A percentile compares a stretch with the other conserved stretches of the same genome.
Conservation (phyloP, 2,797 vertebrate species). For the Lycodopsis pacificus region DNA sequence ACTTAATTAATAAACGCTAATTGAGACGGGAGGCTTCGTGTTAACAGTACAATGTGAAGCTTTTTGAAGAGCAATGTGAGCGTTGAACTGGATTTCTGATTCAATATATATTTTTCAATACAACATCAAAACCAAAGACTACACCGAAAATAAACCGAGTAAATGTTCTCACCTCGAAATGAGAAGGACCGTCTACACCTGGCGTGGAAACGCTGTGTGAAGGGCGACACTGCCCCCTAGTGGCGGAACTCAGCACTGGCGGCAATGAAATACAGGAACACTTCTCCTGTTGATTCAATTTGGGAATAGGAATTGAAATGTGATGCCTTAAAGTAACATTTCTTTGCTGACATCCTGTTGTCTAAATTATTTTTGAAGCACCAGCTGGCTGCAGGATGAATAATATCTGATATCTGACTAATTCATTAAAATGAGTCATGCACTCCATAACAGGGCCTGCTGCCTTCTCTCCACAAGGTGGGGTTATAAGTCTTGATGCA, state of each 20-base stretch:
- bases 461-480: slow-evolving; percentile 45
- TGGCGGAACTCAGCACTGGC: slow-evolving; percentile 16
- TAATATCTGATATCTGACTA: neutral
- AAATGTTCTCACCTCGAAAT: neutral
- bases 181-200: neutral
- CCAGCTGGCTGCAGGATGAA: neutral
- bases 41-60: neutral
- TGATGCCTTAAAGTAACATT: neutral
- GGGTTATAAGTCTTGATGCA: slow-evolving; percentile 8
- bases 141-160: neutral
- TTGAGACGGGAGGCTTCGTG: neutral
- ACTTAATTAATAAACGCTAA: neutral
- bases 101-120: neutral
- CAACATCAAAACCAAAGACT: neutral
- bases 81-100: neutral
- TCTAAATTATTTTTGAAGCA: neutral
- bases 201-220: slow-evolving; percentile 5
- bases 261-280: too few species aligned
- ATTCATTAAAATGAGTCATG: neutral
- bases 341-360: neutral
- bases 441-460: neutral
- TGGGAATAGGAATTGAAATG: neutral
- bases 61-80: neutral
- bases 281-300: neutral
- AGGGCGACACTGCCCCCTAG: slow-evolving; percentile 60